Evolutionary conservation across 2,113 vertebrate genomes (phyloP).

Genomic region (Poeciliopsis prolifica): DNA sequence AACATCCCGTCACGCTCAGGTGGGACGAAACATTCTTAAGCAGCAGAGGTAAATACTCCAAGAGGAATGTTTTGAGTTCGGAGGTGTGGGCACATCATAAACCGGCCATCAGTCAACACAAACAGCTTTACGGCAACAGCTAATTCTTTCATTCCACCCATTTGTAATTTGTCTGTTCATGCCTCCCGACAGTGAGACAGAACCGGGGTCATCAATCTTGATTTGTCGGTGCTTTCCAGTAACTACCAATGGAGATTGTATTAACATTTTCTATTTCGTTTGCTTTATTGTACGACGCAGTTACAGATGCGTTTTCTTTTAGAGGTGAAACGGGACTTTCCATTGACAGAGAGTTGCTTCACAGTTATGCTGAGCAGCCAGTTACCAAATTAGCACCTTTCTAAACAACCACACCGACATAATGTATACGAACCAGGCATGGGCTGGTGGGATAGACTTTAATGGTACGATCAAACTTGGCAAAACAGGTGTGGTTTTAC

Average conservation of each 20-base stretch:
- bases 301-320: background rate
- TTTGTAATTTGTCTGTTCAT: background rate
- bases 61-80: background rate
- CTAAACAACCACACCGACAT: background rate
- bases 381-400: background rate
- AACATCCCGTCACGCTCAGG: background rate
- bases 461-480: background rate
- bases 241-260: background rate
- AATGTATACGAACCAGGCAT: background rate
- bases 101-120: background rate
- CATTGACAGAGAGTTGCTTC: background rate
- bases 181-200: background rate
- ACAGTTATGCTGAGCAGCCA: background rate
- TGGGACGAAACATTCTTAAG: background rate
- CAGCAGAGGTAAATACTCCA: background rate
- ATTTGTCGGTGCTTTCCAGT: background rate
- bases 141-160: background rate
- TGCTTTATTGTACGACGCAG: background rate
- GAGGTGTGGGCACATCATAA: background rate
- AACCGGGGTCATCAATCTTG: background rate
- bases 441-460: background rate
- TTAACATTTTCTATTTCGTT: background rate
- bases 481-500: background rate
- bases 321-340: background rate
- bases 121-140: background rate